Evolutionary conservation across 2,888 invertebrate genomes (phyloP), one percentile per base, ranked within the genome.

Genomic region (Perdita meconis): DNA sequence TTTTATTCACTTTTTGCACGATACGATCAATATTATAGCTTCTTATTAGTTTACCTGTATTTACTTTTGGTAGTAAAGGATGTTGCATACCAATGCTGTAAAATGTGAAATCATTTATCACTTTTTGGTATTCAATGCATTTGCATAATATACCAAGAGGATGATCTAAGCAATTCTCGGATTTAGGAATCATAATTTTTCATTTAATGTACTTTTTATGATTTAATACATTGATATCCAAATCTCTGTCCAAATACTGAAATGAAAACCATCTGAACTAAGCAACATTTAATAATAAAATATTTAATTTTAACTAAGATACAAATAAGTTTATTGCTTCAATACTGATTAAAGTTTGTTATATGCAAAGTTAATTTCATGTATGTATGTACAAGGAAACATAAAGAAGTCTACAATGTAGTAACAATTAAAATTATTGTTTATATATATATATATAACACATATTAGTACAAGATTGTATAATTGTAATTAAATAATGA

Each of bases 81-180:
- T 75, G 36, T 19, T 57, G 12, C 6, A 56, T 65, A 22, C 80
- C 79, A 34, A 79, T 38, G 13, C 34, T 60, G 40, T 66, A 72
- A 38, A 12, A 26, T 10, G 0, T 57, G 22, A 75, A 72, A 55
- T 83, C 82, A 26, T 82, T 47, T 42, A 61, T 60, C 22, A 86
- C 77, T 19, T 72, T 22, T 60, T 59, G 66, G 50, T 86, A 85
- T 57, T 85, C 84, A 22, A 57, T 24, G 53, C 87, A 87, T 34
- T 79, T 82, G 44, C 87, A 87, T 8, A 86, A 55, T 56, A 87
- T 86, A 16, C 83, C 81, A 24, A 87, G 81, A 0, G 83, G 83
- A 19, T 84, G 76, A 51, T 87, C 85, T 16, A 50, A 44, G 36
- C 68, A 78, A 61, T 42, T 61, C 80, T 64, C 19, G 34, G 56